A percentile compares a stretch with the other conserved stretches of the same genome.
Evolutionary conservation across 2,113 vertebrate genomes (phyloP).

Genomic region (Melanotaenia duboulayi): DNA sequence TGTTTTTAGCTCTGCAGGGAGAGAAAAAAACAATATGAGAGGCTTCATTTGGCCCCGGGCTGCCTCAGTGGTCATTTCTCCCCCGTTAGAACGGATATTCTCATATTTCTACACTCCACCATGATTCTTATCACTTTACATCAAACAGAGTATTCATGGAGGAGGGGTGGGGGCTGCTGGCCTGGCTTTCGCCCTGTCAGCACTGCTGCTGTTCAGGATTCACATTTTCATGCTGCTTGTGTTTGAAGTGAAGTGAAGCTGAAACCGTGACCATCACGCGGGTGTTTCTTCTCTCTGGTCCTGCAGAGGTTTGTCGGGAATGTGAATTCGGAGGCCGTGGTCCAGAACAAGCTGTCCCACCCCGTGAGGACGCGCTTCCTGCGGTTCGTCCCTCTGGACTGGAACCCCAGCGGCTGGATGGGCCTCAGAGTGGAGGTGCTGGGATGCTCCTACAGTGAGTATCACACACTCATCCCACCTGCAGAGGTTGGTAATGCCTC

Average conservation of each 20-base stretch:
- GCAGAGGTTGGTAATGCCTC: slow-evolving; percentile 5
- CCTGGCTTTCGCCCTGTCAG: slow-evolving; percentile 45
- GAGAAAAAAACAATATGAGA: slow-evolving; percentile 32
- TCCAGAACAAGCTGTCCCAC: slow-evolving; percentile 90
- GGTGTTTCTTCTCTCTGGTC: slow-evolving; percentile 1
- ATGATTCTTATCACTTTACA: slow-evolving; percentile 59
- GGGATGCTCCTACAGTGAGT: slow-evolving; percentile 95
- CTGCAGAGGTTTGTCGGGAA: slow-evolving; percentile 90
- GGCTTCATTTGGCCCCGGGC: slow-evolving; percentile 24
- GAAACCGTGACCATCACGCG: not conserved
- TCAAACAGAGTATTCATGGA: slow-evolving; percentile 51
- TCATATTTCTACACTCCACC: slow-evolving; percentile 42
- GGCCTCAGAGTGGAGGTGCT: slow-evolving; percentile 92
- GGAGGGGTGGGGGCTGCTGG: slow-evolving; percentile 18
- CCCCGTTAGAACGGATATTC: slow-evolving; percentile 25
- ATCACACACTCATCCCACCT: slow-evolving; percentile 4
- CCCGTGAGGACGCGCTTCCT: slow-evolving; percentile 89
- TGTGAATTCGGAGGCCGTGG: slow-evolving; percentile 87
- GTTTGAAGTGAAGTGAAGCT: slow-evolving; percentile 34
- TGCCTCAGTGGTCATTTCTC: slow-evolving; percentile 39
- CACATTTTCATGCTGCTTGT: slow-evolving; percentile 35
- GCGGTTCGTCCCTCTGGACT: slow-evolving; percentile 89
- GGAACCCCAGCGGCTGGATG: slow-evolving; percentile 87
- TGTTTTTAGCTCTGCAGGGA: slow-evolving; percentile 47
- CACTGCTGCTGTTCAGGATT: slow-evolving; percentile 19